phyloP scores from a whole-genome alignment of 2,113 vertebrate genomes.

The Tilapia sparmanii region DNA sequence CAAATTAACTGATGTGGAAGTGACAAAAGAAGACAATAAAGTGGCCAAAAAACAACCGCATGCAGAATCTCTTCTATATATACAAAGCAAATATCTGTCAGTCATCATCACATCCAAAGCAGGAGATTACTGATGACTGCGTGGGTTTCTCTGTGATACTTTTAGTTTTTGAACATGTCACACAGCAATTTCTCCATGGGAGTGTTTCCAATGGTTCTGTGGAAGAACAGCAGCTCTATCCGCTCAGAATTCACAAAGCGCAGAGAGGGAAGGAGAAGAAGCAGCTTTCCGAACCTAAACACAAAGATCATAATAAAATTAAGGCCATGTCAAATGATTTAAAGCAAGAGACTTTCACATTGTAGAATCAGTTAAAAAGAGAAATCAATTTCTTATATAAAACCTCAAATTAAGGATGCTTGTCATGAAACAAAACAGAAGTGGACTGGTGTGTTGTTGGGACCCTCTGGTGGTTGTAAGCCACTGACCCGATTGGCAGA shows the following conservation, averaged over 20 bases:
- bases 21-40: constrained; percentile 22
- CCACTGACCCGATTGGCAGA: too few species aligned
- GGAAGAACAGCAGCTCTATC: constrained; percentile 92
- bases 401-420: not conserved
- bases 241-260: constrained; percentile 88
- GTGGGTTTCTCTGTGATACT: not conserved
- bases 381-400: not conserved
- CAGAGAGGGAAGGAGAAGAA: constrained; percentile 87
- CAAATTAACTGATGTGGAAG: not conserved
- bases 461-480: not conserved
- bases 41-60: constrained; percentile 36
- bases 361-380: not conserved
- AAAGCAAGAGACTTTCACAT: not conserved
- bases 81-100: not conserved
- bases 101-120: not conserved
- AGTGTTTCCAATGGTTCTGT: constrained; percentile 87
- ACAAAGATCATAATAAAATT: not conserved
- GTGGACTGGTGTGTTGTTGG: not conserved
- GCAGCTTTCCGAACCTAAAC: constrained; percentile 89
- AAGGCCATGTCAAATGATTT: not conserved
- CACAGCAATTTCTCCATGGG: constrained; percentile 94
- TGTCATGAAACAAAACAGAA: not conserved
- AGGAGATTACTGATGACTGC: not conserved
- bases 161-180: constrained; percentile 91
- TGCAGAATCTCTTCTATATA: constrained; percentile 26